Evolutionary conservation across 2,113 vertebrate species (phyloP).

Genomic region (Tupaia tana): DNA sequence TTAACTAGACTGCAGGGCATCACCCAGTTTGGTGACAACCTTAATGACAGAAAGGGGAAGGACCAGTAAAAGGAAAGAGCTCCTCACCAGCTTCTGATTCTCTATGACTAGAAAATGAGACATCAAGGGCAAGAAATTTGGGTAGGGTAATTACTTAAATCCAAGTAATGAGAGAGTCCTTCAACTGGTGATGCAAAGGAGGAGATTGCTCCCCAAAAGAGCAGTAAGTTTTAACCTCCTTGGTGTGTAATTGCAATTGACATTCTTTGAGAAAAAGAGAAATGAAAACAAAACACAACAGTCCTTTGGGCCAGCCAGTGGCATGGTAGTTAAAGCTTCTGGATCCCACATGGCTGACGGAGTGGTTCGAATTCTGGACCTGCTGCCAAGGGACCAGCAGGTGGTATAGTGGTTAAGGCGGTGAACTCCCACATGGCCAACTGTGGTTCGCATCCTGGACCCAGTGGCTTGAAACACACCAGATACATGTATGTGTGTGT

Average conservation of each 20-base stretch:
- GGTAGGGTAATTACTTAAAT: neutral
- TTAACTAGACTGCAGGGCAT: neutral
- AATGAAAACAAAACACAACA: neutral
- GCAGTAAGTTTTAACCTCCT: neutral
- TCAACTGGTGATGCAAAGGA: neutral
- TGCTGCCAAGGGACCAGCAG: too few species aligned
- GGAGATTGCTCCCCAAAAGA: too few species aligned
- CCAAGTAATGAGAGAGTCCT: neutral
- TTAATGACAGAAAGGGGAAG: neutral
- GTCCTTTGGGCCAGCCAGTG: too few species aligned
- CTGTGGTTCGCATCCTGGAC: too few species aligned
- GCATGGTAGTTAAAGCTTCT: too few species aligned
- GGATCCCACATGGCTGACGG: too few species aligned
- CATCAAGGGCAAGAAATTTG: neutral
- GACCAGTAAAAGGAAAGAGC: neutral
- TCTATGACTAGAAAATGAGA: neutral
- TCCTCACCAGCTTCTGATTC: neutral
- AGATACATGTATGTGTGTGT: too few species aligned
- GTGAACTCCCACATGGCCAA: too few species aligned
- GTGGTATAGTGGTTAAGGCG: too few species aligned
- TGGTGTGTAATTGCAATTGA: neutral
- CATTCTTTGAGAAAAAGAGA: neutral
- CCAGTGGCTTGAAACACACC: too few species aligned
- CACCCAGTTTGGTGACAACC: neutral
- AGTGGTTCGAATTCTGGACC: too few species aligned